Evolutionary conservation across 2,113 vertebrate species (phyloP), one percentile per base, ranked within the genome.

Genomic region (Lagopus muta): DNA sequence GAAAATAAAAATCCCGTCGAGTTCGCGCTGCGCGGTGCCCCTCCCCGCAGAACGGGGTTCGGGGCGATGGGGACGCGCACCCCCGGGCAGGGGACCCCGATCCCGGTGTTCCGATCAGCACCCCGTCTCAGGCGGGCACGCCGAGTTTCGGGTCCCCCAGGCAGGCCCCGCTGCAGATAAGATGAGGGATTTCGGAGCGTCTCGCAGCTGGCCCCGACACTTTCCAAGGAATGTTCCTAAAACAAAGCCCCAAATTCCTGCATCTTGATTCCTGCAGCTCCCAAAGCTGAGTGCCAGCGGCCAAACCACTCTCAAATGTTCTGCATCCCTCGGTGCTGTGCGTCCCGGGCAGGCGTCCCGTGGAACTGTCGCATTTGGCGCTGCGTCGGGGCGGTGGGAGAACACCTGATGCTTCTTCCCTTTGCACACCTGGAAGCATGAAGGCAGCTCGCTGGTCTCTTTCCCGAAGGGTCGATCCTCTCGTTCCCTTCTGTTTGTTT

Each of bases 211-310:
- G 40, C 65, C 38, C 57, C 19, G 45, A 61, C 72, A 24, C 95
- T 95, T 94, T 85, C 93, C 83, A 76, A 96, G 93, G 90, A 94
- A 93, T 85, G 87, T 88, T 89, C 85, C 90, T 95, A 82, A 94
- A 91, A 95, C 95, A 96, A 97, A 95, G 94, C 89, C 78, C 70
- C 73, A 70, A 70, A 96, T 94, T 94, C 85, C 92, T 92, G 72
- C 86, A 94, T 92, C 82, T 66, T 87, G 80, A 92, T 95, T 93
- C 67, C 82, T 80, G 80, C 20, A 61, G 85, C 52, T 93, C 80
- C 65, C 78, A 10, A 55, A 85, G 73, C 84, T 40, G 79, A 28
- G 20, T 86, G 82, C 79, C 88, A 80, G 90, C 25, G 42, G 82
- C 86, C 74, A 85, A 92, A 93, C 62, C 82, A 5, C 32, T 73